These are phyloP conservation scores for Malthinus seriepunctatus DNA, from an alignment of 2,888 invertebrate species.

Conservation along the genomic window DNA sequence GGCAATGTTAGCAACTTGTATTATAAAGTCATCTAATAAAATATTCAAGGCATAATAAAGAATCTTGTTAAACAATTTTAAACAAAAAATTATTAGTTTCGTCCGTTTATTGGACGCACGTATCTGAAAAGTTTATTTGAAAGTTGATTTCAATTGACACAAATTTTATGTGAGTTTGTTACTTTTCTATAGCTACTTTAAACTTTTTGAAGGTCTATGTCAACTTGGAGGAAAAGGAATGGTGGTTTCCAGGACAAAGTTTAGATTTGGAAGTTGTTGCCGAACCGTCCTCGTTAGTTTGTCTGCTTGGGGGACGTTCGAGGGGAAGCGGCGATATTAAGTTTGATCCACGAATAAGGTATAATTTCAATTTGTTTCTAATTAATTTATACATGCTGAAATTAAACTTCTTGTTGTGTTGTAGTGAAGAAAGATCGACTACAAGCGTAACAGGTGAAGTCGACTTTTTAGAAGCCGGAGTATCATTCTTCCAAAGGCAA, in stretches of 20 bases:
- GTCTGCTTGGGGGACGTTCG: slow-evolving; percentile 62
- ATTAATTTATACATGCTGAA: too few relatives aligned
- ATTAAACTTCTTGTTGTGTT: slow-evolving; percentile 16
- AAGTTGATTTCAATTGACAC: too few relatives aligned
- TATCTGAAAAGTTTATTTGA: too few relatives aligned
- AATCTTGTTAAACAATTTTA: slow-evolving; percentile 4
- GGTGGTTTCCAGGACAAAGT: slow-evolving; percentile 66
- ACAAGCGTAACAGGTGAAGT: slow-evolving; percentile 47
- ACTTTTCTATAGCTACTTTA: slow-evolving; percentile 3
- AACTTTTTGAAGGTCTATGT: slow-evolving; percentile 59
- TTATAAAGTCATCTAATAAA: not conserved
- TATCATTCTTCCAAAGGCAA: slow-evolving; percentile 61
- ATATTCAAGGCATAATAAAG: not conserved
- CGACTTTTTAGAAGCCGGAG: slow-evolving; percentile 67
- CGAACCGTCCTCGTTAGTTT: slow-evolving; percentile 65
- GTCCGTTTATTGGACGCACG: too few relatives aligned
- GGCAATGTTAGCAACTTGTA: not conserved
- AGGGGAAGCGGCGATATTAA: slow-evolving; percentile 60
- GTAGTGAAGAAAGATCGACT: slow-evolving; percentile 46
- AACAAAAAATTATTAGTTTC: too few relatives aligned
- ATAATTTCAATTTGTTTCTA: too few relatives aligned
- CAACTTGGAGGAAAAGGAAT: slow-evolving; percentile 63
- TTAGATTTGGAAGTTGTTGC: slow-evolving; percentile 64
- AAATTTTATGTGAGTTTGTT: not conserved
- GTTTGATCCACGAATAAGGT: slow-evolving; percentile 55